These are phyloP conservation scores for Poeciliopsis paucimaculata DNA, from an alignment of 2,797 vertebrate species.

Conservation along the genomic window DNA sequence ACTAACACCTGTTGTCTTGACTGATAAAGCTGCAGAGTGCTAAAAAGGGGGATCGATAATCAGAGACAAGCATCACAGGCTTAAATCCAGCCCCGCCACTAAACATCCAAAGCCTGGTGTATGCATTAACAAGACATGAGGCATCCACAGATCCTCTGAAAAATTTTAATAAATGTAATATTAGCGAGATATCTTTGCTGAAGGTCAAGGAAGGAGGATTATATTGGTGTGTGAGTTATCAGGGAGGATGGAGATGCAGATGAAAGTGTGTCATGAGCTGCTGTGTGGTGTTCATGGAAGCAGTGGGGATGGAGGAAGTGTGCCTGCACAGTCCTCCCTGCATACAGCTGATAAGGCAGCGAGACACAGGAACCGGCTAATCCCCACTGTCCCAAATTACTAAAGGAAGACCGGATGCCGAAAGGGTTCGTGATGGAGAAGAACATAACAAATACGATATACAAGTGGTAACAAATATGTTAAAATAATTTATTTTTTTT, in stretches of 20 bases:
- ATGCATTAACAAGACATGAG: slow-evolving; percentile 24
- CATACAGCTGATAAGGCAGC: slow-evolving; percentile 68
- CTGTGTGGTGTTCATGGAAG: slow-evolving; percentile 31
- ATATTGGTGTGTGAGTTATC: slow-evolving; percentile 20
- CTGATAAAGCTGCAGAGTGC: slow-evolving; percentile 58
- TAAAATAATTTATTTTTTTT: neutral
- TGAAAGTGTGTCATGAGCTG: slow-evolving; percentile 26
- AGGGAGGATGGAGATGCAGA: slow-evolving; percentile 13
- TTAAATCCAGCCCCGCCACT: slow-evolving; percentile 52
- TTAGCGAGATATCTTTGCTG: neutral
- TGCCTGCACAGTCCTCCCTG: slow-evolving; percentile 65
- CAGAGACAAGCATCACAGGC: slow-evolving; percentile 61
- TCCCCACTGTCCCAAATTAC: slow-evolving; percentile 68
- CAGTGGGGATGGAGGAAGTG: slow-evolving; percentile 45
- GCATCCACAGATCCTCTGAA: slow-evolving; percentile 19
- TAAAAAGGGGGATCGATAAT: slow-evolving; percentile 72
- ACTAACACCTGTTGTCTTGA: slow-evolving; percentile 56
- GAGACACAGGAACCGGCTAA: slow-evolving; percentile 63
- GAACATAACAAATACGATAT: slow-evolving; percentile 19
- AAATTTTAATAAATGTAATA: slow-evolving; percentile 27
- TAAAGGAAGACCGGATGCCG: slow-evolving; percentile 55
- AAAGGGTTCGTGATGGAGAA: slow-evolving; percentile 58
- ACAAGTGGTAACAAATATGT: neutral
- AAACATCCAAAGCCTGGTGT: slow-evolving; percentile 31
- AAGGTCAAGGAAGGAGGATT: slow-evolving; percentile 44